Percentiles rank a stretch among this genome's conserved stretches.
These are phyloP conservation scores for Ancistrus triradiatus DNA, from an alignment of 2,113 vertebrate species.

Conservation along the genomic window DNA sequence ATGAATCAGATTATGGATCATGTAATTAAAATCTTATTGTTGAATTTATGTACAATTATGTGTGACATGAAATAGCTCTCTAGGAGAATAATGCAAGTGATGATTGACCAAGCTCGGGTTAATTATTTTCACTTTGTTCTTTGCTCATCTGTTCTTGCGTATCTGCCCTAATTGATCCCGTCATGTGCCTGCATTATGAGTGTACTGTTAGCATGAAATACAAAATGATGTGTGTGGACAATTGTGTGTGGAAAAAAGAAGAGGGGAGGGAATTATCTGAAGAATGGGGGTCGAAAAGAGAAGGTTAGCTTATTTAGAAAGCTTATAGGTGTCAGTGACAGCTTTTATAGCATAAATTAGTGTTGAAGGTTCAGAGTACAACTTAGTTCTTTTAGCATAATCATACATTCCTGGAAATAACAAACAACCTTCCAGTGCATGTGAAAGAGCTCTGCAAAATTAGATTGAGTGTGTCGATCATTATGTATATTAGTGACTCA, in stretches of 20 bases:
- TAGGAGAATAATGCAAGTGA: slow-evolving; percentile 30
- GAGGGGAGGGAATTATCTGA: background rate
- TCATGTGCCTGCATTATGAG: slow-evolving; percentile 18
- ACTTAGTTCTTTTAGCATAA: slow-evolving; percentile 7
- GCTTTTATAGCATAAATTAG: background rate
- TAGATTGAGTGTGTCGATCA: background rate
- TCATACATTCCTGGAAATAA: slow-evolving; percentile 5
- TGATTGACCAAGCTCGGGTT: slow-evolving; percentile 18
- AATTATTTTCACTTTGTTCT: slow-evolving; percentile 27
- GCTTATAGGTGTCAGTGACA: slow-evolving; percentile 3
- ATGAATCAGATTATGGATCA: background rate
- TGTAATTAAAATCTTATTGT: background rate
- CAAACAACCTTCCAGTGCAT: background rate
- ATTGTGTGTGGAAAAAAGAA: background rate
- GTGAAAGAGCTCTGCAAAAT: background rate
- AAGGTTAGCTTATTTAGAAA: too few species aligned
- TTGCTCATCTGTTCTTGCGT: slow-evolving; percentile 5
- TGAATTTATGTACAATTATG: background rate
- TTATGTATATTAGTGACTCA: slow-evolving; percentile 19
- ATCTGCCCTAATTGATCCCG: slow-evolving; percentile 8
- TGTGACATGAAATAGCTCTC: background rate
- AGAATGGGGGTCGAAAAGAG: too few species aligned
- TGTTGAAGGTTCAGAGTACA: background rate
- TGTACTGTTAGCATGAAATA: background rate
- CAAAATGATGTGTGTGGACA: slow-evolving; percentile 16